phyloP scores from a whole-genome alignment of 1,140 invertebrate genomes.

The Zaprionus lachaisei region DNA sequence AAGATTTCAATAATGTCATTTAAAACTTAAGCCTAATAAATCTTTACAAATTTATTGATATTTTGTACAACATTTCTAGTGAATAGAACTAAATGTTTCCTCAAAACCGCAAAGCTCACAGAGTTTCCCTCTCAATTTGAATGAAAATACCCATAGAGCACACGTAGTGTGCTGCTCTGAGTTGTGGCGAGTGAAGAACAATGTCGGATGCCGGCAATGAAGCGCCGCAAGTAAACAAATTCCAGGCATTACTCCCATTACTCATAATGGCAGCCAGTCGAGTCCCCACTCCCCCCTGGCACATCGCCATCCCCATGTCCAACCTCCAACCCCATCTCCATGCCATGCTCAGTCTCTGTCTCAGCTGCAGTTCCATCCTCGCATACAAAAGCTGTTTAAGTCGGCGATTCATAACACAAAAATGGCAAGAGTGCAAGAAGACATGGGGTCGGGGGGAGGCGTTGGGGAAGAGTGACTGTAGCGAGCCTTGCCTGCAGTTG shows the following conservation, averaged over 20 bases:
- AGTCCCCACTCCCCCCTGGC: constrained; percentile 10
- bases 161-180: constrained; percentile 17
- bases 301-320: constrained; percentile 14
- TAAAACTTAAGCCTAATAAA: background rate
- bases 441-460: background rate
- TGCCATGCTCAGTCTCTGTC: constrained; percentile 5
- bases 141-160: constrained; percentile 46
- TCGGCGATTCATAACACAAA: constrained; percentile 73
- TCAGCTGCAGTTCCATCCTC: constrained; percentile 17
- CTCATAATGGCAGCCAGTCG: constrained; percentile 70
- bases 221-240: constrained; percentile 74
- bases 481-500: constrained; percentile 38
- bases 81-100: background rate
- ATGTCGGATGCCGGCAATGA: constrained; percentile 53
- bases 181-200: constrained; percentile 27
- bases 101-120: constrained; percentile 8
- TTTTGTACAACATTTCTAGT: background rate
- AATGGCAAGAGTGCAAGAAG: constrained; percentile 47
- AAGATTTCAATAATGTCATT: background rate
- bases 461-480: background rate
- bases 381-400: constrained; percentile 56
- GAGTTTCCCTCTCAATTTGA: background rate
- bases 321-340: background rate
- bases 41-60: background rate
- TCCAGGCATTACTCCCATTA: constrained; percentile 76